Evolutionary conservation across 2,797 vertebrate genomes (phyloP).

Genomic region (Chromis chromis): DNA sequence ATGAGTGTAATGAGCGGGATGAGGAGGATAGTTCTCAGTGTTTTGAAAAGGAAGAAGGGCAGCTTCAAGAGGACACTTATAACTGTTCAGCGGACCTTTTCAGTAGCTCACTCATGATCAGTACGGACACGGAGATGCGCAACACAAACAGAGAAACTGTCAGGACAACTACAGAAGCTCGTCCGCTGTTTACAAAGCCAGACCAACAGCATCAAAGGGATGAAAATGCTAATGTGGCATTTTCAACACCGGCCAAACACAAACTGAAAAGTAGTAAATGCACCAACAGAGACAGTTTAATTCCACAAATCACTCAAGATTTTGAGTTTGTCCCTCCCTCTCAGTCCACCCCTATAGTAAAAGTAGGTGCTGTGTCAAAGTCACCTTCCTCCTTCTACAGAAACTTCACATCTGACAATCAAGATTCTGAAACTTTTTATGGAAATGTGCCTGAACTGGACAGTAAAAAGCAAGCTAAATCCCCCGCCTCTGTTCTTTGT

Average conservation of each 20-base stretch:
- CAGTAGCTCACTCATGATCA: conserved; percentile 41
- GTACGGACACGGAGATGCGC: background rate
- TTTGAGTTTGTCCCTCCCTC: conserved; percentile 73
- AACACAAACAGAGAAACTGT: background rate
- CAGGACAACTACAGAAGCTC: background rate
- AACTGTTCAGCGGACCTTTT: conserved; percentile 85
- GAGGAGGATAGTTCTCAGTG: background rate
- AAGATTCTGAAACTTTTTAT: background rate
- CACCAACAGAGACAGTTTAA: conserved; percentile 21
- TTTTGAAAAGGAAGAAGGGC: conserved; percentile 46
- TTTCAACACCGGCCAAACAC: conserved; percentile 33
- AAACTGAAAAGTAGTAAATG: background rate
- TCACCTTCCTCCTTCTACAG: background rate
- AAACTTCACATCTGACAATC: background rate
- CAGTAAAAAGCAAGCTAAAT: background rate
- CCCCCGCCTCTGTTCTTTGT: background rate
- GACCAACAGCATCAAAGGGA: background rate
- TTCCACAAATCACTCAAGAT: conserved; percentile 14
- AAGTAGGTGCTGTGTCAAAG: background rate
- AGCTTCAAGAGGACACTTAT: conserved; percentile 59
- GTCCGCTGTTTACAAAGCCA: background rate
- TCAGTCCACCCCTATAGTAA: conserved; percentile 77
- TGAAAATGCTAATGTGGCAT: background rate
- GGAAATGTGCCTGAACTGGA: background rate
- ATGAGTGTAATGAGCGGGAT: conserved; percentile 1